A percentile compares a stretch with the other conserved stretches of the same genome.
These are phyloP conservation scores for Mythimna vitellina DNA, from an alignment of 2,888 invertebrate genomes.

Conservation along the genomic window DNA sequence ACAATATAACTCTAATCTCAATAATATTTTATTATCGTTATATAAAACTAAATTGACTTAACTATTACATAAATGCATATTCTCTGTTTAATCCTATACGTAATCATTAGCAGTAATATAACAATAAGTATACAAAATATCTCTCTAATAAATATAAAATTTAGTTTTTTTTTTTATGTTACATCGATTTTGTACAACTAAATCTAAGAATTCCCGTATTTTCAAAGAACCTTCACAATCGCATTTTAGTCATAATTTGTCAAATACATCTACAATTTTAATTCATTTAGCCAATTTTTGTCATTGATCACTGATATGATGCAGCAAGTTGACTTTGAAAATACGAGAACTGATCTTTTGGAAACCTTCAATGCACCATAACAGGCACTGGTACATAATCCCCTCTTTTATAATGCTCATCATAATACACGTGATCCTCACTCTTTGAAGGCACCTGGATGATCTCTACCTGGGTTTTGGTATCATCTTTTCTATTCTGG, in stretches of 20 bases:
- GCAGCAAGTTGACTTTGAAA: background rate
- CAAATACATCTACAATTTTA: too few species aligned
- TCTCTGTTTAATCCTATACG: background rate
- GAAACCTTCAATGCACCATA: constrained; percentile 29
- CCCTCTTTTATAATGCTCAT: constrained; percentile 80
- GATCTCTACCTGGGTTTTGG: constrained; percentile 83
- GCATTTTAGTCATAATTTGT: too few species aligned
- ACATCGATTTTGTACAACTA: background rate
- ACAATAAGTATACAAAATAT: background rate
- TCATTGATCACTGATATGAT: background rate
- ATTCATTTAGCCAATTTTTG: too few species aligned
- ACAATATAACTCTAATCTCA: background rate
- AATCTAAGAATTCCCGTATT: background rate
- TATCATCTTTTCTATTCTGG: constrained; percentile 81
- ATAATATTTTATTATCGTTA: background rate
- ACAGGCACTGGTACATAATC: constrained; percentile 68
- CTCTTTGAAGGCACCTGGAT: constrained; percentile 83
- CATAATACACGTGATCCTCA: constrained; percentile 83
- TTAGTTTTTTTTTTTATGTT: too few species aligned
- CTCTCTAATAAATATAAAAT: background rate
- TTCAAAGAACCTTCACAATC: background rate
- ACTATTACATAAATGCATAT: background rate
- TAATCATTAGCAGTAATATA: background rate
- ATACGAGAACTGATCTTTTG: background rate
- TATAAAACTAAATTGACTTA: background rate